Percentiles rank a stretch among this genome's conserved stretches.
These are phyloP conservation scores for Mesorhabditis spiculigera DNA, from an alignment of 2,888 invertebrate species.

Conservation along the genomic window DNA sequence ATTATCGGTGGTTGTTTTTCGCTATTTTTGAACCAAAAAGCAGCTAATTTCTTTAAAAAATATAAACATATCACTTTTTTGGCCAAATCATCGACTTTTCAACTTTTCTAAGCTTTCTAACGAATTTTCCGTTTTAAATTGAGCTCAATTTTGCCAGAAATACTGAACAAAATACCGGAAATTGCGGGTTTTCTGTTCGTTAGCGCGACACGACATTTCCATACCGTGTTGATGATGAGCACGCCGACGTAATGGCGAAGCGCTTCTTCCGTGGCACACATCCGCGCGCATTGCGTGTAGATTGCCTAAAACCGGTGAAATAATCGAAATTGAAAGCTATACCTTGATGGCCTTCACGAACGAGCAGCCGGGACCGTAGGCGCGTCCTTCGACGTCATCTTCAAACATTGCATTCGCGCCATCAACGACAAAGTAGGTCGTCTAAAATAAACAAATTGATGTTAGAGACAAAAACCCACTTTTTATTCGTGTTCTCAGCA, in stretches of 20 bases:
- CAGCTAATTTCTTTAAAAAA: too few relatives aligned
- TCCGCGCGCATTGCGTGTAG: not conserved
- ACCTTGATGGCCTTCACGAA: not conserved
- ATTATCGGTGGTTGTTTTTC: too few relatives aligned
- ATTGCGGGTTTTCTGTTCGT: too few relatives aligned
- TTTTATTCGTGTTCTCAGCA: not conserved
- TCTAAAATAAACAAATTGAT: not conserved
- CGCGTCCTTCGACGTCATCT: not conserved
- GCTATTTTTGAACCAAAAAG: too few relatives aligned
- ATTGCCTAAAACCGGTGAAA: not conserved
- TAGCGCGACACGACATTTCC: too few relatives aligned
- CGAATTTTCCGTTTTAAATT: too few relatives aligned
- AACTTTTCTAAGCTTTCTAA: too few relatives aligned
- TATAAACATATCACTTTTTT: too few relatives aligned
- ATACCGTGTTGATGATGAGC: not conserved
- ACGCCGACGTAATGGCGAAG: not conserved
- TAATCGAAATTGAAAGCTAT: too few relatives aligned
- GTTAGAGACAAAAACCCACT: not conserved
- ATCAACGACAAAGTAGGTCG: constrained; percentile 6
- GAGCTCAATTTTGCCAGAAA: too few relatives aligned
- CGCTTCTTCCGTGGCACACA: constrained; percentile 2
- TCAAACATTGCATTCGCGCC: not conserved
- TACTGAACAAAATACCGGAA: too few relatives aligned
- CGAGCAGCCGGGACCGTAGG: not conserved
- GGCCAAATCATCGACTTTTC: too few relatives aligned